Evolutionary conservation across 2,888 invertebrate genomes (phyloP), one percentile per base, ranked within the genome.

Genomic region (Amorpha juglandis): DNA sequence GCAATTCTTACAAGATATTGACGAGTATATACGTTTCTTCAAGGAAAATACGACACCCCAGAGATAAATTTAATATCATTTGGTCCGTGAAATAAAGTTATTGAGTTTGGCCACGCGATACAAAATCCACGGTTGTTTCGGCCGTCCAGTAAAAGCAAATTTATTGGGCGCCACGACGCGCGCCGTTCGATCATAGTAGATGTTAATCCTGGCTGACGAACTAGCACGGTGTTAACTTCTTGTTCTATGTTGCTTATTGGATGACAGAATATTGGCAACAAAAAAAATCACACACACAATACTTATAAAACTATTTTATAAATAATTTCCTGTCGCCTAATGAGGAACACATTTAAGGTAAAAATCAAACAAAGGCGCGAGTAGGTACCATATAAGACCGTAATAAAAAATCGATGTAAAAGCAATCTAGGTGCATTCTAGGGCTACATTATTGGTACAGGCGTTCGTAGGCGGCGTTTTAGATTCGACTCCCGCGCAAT

Each of bases 401-500:
- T 27, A 27, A 27, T 38, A 9, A 38, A 6, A 16, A 16, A 16
- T 14, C 16, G 14, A 48, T 16, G 6, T n/a, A n/a, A n/a, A n/a
- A 14, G 8, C 48, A n/a, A 8, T 48, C 16, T n/a, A 35, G 53
- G 53, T 55, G 16, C 38, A 35, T 35, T 35, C 55, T 35, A 11
- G 27, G 6, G 48, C 48, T 27, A 58, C 48, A 55, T 55, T 65
- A 65, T 65, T 47, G 58, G 33, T 58, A 65, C 35, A 16, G n/a
- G 6, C 51, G 12, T 45, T 62, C 55, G 67, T 69, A 62, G 68
- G 68, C 67, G 68, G 35, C 16, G 35, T 38, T 55, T 55, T 55
- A 55, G 55, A 64, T 63, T 63, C 63, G 52, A 69, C 68, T 69
- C 68, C 68, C 67, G 67, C 68, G 67, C 67, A 63, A 58, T 35